These are phyloP conservation scores for Cladorhizidae sp. DNA, from an alignment of 37 sponge, comb jelly and placozoan genomes.

Conservation along the genomic window DNA sequence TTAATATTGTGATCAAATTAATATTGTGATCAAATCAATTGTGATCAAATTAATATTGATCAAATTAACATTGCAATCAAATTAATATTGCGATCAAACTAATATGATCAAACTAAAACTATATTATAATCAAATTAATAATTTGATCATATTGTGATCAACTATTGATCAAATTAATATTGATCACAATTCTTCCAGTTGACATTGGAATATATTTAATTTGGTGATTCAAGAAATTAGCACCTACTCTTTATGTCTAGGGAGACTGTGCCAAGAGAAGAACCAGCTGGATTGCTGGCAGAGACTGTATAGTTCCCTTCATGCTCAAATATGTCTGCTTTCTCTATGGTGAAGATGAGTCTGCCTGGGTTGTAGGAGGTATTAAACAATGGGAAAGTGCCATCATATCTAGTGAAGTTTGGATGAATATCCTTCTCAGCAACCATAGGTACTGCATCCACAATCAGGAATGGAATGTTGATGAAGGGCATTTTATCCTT, in stretches of 20 bases:
- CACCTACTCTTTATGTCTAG: slow-evolving; percentile 25
- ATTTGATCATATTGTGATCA: too few species aligned
- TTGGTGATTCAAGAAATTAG: too few species aligned
- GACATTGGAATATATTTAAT: too few species aligned
- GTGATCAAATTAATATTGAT: too few species aligned
- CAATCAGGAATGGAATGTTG: background rate
- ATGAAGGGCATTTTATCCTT: too few species aligned
- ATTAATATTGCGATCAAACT: too few species aligned
- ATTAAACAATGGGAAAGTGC: background rate
- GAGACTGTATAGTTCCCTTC: slow-evolving; percentile 24
- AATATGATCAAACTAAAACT: too few species aligned
- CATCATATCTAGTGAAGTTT: background rate
- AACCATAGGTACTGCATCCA: slow-evolving; percentile 4
- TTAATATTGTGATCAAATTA: too few species aligned
- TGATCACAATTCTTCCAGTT: background rate
- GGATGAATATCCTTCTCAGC: background rate
- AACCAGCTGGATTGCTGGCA: slow-evolving; percentile 18
- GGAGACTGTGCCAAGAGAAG: slow-evolving; percentile 6
- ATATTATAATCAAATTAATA: too few species aligned
- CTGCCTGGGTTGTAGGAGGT: background rate
- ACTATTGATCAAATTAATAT: background rate
- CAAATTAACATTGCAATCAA: too few species aligned
- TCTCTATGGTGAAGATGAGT: background rate
- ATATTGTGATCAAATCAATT: too few species aligned
- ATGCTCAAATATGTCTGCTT: background rate